Evolutionary conservation across 2,888 invertebrate genomes (phyloP).

Genomic region (Lasioglossum marginatum): DNA sequence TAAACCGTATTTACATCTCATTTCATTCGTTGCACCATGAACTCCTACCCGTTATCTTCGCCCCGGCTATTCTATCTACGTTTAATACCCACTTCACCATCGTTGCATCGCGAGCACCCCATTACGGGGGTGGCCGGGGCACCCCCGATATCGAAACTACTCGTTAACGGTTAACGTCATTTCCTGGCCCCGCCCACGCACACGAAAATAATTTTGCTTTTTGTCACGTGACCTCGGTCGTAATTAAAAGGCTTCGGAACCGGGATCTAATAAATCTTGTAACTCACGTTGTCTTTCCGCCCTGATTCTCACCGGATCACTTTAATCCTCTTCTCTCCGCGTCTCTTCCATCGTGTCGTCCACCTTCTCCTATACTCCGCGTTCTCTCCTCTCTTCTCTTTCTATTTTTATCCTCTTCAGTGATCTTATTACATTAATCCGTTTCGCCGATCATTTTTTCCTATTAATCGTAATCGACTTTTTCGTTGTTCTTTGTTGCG

Average conservation of each 20-base stretch:
- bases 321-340: conserved; percentile 49
- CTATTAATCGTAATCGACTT: neutral
- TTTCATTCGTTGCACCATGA: conserved; percentile 42
- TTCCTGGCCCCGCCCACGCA: conserved; percentile 6
- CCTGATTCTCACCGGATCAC: conserved; percentile 63
- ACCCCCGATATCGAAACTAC: conserved; percentile 51
- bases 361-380: conserved; percentile 12
- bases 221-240: conserved; percentile 39
- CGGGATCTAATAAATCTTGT: conserved; percentile 62
- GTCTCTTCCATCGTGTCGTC: conserved; percentile 25
- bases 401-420: conserved; percentile 21
- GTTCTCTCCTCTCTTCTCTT: conserved; percentile 12
- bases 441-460: conserved; percentile 7
- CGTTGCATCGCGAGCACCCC: conserved; percentile 34
- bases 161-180: conserved; percentile 53
- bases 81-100: conserved; percentile 55
- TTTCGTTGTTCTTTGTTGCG: neutral
- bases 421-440: conserved; percentile 20
- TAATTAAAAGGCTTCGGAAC: conserved; percentile 61
- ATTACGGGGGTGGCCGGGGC: conserved; percentile 21
- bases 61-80: conserved; percentile 45
- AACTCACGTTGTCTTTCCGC: conserved; percentile 62
- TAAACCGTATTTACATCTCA: conserved; percentile 46
- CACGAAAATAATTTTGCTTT: conserved; percentile 48
- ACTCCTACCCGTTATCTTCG: conserved; percentile 40